Conservation (phyloP, 2,888 invertebrate species). For the Ditula angustiorana region DNA sequence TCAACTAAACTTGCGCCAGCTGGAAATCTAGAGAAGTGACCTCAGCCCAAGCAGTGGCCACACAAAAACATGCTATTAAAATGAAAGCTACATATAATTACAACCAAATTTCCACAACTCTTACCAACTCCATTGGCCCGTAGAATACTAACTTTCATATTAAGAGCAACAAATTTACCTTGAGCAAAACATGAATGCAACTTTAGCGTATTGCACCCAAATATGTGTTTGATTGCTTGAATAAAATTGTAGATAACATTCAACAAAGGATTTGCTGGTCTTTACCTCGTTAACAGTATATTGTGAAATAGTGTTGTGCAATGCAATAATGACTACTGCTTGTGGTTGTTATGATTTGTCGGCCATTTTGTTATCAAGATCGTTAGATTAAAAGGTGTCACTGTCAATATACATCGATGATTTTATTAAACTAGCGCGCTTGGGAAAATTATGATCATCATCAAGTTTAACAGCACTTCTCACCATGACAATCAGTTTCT, state of each 20-base stretch:
- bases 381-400: conserved; percentile 7
- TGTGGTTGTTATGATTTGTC: neutral
- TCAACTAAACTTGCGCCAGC: too few species aligned
- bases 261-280: conserved; percentile 1
- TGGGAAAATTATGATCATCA: neutral
- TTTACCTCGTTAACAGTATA: conserved; percentile 6
- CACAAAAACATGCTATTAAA: too few species aligned
- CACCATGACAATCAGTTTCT: neutral
- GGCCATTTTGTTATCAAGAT: conserved; percentile 17
- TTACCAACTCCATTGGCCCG: too few species aligned
- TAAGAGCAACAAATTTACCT: neutral
- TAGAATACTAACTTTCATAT: too few species aligned
- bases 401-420: neutral
- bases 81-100: too few species aligned
- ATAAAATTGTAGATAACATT: neutral
- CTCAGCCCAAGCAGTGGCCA: too few species aligned
- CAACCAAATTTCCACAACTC: too few species aligned
- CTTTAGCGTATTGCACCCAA: neutral
- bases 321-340: neutral
- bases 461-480: neutral
- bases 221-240: neutral
- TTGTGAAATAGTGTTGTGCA: conserved; percentile 24
- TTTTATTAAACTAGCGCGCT: neutral
- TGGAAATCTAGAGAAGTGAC: too few species aligned
- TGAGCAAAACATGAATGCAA: neutral